Percentiles rank a stretch among this genome's conserved stretches.
Conservation (phyloP, 1,140 invertebrate genomes). For the Hyles vespertilio region DNA sequence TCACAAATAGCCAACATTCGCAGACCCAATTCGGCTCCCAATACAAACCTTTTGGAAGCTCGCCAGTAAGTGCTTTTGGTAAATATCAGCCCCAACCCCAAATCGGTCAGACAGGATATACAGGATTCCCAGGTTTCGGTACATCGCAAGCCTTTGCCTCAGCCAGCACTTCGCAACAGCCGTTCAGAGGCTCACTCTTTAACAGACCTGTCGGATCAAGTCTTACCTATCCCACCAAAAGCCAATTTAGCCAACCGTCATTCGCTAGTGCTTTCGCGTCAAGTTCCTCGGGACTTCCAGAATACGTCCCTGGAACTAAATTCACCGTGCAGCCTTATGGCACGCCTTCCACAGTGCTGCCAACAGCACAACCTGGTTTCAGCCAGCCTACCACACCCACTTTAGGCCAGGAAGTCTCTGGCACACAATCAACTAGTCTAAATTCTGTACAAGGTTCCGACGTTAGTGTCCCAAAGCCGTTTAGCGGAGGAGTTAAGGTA, state of each 20-base stretch:
- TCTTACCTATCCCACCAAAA: not conserved
- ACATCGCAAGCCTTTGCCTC: not conserved
- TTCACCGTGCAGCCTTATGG: not conserved
- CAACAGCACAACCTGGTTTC: not conserved
- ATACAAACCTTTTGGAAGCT: not conserved
- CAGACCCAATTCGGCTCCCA: conserved; percentile 1
- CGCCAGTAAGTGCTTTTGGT: not conserved
- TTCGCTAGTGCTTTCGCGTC: not conserved
- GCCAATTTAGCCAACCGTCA: not conserved
- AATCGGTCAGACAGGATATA: not conserved
- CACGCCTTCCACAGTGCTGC: not conserved
- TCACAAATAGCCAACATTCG: not conserved
- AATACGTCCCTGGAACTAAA: not conserved
- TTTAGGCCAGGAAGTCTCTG: too few species aligned
- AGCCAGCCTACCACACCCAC: not conserved
- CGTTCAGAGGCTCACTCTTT: not conserved
- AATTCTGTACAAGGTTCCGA: too few species aligned
- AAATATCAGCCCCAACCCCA: not conserved
- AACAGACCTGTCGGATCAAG: not conserved
- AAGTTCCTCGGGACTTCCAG: not conserved
- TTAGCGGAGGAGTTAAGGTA: too few species aligned
- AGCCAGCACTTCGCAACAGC: not conserved
- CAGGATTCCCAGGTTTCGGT: not conserved
- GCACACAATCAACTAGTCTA: too few species aligned
- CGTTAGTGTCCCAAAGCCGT: too few species aligned